Percentiles rank a stretch among this genome's conserved stretches.
phyloP scores from a whole-genome alignment of 2,113 vertebrate species.

The Orthochromis malagaraziensis region DNA sequence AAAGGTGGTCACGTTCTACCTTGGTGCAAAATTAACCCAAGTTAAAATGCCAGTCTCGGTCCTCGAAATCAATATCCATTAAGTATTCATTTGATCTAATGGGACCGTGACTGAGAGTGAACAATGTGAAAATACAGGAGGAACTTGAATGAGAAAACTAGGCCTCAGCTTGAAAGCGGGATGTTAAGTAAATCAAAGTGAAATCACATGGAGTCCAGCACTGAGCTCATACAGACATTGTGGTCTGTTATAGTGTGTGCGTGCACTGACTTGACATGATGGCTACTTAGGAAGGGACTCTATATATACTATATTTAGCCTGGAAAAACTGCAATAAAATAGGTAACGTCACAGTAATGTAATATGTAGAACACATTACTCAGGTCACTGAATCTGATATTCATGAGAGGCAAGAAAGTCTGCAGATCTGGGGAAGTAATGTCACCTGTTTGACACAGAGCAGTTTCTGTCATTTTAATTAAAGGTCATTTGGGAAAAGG shows the following conservation, averaged over 20 bases:
- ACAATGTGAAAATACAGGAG: slow-evolving; percentile 1
- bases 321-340: not conserved
- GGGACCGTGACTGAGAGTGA: not conserved
- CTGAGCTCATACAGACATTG: not conserved
- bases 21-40: slow-evolving; percentile 8
- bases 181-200: slow-evolving; percentile 17
- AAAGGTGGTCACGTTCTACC: not conserved
- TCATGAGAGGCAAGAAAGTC: not conserved
- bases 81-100: slow-evolving; percentile 16
- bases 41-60: not conserved
- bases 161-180: not conserved
- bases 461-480: not conserved
- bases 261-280: not conserved
- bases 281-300: not conserved
- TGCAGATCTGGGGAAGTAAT: not conserved
- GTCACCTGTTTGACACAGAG: not conserved
- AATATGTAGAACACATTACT: not conserved
- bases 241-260: not conserved
- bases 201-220: not conserved
- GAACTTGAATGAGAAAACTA: slow-evolving; percentile 21
- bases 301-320: not conserved
- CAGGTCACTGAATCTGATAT: not conserved
- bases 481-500: not conserved
- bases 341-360: not conserved
- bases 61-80: slow-evolving; percentile 34